These are phyloP conservation scores for Phoxinus phoxinus DNA, from an alignment of 2,113 vertebrate genomes.

Conservation along the genomic window DNA sequence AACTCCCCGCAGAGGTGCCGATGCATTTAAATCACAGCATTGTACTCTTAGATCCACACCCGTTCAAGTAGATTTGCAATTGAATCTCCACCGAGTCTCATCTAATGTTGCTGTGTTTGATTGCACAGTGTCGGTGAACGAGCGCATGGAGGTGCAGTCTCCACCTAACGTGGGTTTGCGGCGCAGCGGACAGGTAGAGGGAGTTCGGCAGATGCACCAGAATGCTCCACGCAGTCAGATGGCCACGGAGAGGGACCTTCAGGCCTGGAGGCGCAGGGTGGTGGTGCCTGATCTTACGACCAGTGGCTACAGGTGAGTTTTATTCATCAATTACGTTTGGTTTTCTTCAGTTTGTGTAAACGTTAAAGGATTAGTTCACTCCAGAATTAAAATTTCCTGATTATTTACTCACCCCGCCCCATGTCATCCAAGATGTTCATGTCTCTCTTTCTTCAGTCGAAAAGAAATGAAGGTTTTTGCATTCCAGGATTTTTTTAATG, in stretches of 20 bases:
- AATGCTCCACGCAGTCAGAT: constrained; percentile 95
- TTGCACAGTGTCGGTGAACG: constrained; percentile 82
- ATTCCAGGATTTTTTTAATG: no score
- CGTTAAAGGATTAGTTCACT: not conserved
- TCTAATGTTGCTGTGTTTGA: not conserved
- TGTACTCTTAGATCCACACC: not conserved
- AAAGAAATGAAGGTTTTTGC: no score
- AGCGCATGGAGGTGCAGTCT: constrained; percentile 87
- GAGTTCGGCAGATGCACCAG: constrained; percentile 95
- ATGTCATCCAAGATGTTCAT: no score
- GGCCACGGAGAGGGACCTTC: constrained; percentile 91
- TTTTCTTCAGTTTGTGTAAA: not conserved
- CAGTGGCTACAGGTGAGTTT: constrained; percentile 81
- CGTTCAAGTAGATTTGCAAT: not conserved
- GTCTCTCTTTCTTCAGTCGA: no score
- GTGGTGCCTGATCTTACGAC: constrained; percentile 89
- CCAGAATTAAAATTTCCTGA: no score
- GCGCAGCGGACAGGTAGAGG: constrained; percentile 94
- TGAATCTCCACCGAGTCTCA: not conserved
- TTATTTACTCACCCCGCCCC: no score
- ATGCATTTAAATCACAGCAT: no score
- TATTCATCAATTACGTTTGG: not conserved
- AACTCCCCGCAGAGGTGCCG: constrained; percentile 87
- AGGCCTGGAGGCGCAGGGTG: constrained; percentile 92
- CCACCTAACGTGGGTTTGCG: constrained; percentile 92